Percentiles rank a stretch among this genome's conserved stretches.
Conservation (phyloP, 2,888 invertebrate species). For the Scelioninae gen. 1 region DNA sequence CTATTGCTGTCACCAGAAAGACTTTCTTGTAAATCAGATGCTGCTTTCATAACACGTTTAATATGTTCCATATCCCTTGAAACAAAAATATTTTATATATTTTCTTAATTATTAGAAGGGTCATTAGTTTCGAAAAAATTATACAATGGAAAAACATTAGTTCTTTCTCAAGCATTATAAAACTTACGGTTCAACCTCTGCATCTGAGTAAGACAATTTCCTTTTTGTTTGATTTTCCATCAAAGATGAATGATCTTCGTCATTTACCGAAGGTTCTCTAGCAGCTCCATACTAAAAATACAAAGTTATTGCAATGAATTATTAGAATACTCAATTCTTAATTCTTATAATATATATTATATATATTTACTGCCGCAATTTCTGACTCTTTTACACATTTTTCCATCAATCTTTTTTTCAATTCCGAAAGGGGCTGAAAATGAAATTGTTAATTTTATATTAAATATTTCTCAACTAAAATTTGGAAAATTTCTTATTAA, state of each 20-base stretch:
- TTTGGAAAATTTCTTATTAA: not conserved
- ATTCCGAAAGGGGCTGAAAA: slow-evolving; percentile 82
- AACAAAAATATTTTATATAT: not conserved
- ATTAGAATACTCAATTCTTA: not conserved
- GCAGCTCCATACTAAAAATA: slow-evolving; percentile 11
- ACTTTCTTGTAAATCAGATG: slow-evolving; percentile 78
- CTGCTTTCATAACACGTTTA: slow-evolving; percentile 70
- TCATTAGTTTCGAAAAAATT: no score
- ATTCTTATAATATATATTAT: not conserved
- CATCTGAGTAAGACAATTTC: slow-evolving; percentile 76
- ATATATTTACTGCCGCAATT: slow-evolving; percentile 70
- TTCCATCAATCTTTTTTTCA: slow-evolving; percentile 82
- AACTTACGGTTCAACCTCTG: slow-evolving; percentile 76
- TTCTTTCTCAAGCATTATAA: not conserved
- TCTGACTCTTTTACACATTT: slow-evolving; percentile 77
- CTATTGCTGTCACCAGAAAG: slow-evolving; percentile 75
- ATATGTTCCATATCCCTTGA: not conserved
- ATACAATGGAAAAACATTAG: no score
- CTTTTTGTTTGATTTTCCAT: slow-evolving; percentile 73
- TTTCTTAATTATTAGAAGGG: no score
- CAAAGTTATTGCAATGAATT: not conserved
- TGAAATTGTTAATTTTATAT: slow-evolving; percentile 19
- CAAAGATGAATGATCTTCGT: slow-evolving; percentile 1
- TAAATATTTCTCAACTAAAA: slow-evolving; percentile 3
- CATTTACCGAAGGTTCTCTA: not conserved